Evolutionary conservation across 2,797 vertebrate genomes (phyloP), one percentile per base, ranked within the genome.

Genomic region (Lates japonicus): DNA sequence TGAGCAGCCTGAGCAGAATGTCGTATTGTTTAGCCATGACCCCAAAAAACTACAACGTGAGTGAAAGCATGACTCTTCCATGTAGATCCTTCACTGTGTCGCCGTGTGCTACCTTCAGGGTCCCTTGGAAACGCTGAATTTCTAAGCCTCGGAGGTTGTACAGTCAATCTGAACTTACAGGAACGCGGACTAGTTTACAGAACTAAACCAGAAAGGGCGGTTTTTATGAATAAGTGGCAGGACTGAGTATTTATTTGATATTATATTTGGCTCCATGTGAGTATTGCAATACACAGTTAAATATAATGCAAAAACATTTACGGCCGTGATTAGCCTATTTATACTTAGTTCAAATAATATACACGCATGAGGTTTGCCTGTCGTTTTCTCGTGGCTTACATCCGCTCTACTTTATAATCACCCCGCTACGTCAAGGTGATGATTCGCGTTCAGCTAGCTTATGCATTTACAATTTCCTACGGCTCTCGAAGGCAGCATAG

Each of bases 11-110:
- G 93, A 98, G 96, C 68, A 99, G 88, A n/a, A 98, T 94, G 83
- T 99, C 97, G 94, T 98, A 98, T 90, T 98, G 95, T 92, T 98
- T 98, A 73, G 97, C 97, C 97, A 98, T 98, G 93, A 84, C 92
- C 51, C 4, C 35, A 14, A 66, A 59, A 78, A 76, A 54, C 74
- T 86, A 78, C 49, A 75, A 48, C 3, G 31, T 0, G 17, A 29
- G 7, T 14, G 10, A 62, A 5, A 70, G 44, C 87, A 86, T 84
- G 72, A 78, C 89, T 76, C 37, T 10, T 22, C 22, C 16, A 57
- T 49, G 49, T 6, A 71, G 52, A 58, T 66, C 2, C 70, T 9
- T n/a, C 70, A 51, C 33, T 4, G 67, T 1, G 54, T n/a, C 17
- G 25, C 17, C 7, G 9, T 0, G 44, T 64, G 92, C 44, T 60